phyloP scores from a whole-genome alignment of 2,113 vertebrate genomes.

The Cricetomys ansorgei region DNA sequence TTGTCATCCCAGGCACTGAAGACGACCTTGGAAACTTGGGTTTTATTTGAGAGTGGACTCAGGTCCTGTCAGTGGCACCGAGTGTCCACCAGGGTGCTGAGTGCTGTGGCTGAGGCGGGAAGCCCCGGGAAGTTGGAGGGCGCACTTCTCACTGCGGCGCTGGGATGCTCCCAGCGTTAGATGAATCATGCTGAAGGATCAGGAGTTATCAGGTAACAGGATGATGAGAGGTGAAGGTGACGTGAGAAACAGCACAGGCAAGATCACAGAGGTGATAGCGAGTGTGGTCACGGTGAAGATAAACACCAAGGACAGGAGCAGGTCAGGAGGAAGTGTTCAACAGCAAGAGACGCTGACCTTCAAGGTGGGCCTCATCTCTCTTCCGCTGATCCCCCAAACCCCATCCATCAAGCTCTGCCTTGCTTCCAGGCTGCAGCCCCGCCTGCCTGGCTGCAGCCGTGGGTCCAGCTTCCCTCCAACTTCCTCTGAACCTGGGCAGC shows the following conservation, averaged over 20 bases:
- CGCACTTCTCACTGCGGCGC: background rate
- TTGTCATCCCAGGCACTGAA: background rate
- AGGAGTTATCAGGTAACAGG: background rate
- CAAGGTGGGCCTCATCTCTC: background rate
- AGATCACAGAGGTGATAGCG: background rate
- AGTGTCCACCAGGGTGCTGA: background rate
- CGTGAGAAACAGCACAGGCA: background rate
- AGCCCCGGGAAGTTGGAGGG: background rate
- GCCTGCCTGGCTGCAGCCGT: background rate
- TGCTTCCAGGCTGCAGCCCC: background rate
- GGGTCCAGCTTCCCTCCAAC: background rate
- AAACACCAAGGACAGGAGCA: background rate
- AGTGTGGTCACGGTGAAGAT: background rate
- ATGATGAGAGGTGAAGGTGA: background rate
- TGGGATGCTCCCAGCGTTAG: background rate
- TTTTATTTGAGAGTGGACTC: background rate
- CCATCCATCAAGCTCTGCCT: background rate
- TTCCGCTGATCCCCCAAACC: background rate
- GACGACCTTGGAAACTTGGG: background rate
- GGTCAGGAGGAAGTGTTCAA: rapidly evolving
- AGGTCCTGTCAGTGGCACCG: background rate
- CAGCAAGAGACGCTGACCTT: background rate
- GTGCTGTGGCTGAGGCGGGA: background rate
- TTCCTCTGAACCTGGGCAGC: background rate
- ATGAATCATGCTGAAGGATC: background rate